These are phyloP conservation scores for Acanthochromis polyacanthus DNA, from an alignment of 2,113 vertebrate genomes.

Conservation along the genomic window DNA sequence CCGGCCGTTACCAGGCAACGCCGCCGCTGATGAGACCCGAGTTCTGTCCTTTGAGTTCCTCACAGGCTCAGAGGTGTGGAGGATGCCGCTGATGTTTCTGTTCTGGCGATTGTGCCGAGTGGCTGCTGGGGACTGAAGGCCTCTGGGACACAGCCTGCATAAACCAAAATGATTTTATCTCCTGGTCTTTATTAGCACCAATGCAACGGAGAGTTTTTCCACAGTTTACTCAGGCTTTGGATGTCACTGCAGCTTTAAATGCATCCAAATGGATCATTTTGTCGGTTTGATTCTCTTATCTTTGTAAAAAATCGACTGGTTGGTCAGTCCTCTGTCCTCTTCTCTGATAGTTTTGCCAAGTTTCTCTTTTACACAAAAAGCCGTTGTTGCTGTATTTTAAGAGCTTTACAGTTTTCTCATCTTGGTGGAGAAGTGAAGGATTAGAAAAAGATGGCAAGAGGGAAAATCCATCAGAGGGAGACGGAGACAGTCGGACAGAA, in stretches of 20 bases:
- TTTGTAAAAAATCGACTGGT: slow-evolving; percentile 35
- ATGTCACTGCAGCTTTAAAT: slow-evolving; percentile 24
- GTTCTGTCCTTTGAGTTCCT: slow-evolving; percentile 42
- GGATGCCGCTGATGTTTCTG: slow-evolving; percentile 31
- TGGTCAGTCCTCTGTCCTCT: not conserved
- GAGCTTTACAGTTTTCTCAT: slow-evolving; percentile 32
- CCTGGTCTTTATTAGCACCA: not conserved
- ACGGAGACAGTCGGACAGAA: slow-evolving; percentile 28
- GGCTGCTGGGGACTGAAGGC: slow-evolving; percentile 22
- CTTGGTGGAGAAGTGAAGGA: slow-evolving; percentile 30
- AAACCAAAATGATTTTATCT: slow-evolving; percentile 22
- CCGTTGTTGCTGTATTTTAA: slow-evolving; percentile 16
- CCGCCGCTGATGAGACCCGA: slow-evolving; percentile 52
- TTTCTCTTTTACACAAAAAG: slow-evolving; percentile 2
- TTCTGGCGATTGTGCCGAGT: slow-evolving; percentile 46
- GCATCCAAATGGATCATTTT: slow-evolving; percentile 29
- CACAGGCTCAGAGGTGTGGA: slow-evolving; percentile 27
- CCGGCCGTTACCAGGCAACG: slow-evolving; percentile 71
- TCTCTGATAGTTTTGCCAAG: slow-evolving; percentile 4
- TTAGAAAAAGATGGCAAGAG: slow-evolving; percentile 31
- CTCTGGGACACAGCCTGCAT: slow-evolving; percentile 12
- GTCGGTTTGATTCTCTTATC: slow-evolving; percentile 20
- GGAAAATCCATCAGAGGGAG: slow-evolving; percentile 40
- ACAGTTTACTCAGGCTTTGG: not conserved
- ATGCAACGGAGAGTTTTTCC: slow-evolving; percentile 7